A percentile compares a stretch with the other conserved stretches of the same genome.
These are phyloP conservation scores for Muricea muricata DNA, from an alignment of 92 coral and sea anemone species.

Conservation along the genomic window DNA sequence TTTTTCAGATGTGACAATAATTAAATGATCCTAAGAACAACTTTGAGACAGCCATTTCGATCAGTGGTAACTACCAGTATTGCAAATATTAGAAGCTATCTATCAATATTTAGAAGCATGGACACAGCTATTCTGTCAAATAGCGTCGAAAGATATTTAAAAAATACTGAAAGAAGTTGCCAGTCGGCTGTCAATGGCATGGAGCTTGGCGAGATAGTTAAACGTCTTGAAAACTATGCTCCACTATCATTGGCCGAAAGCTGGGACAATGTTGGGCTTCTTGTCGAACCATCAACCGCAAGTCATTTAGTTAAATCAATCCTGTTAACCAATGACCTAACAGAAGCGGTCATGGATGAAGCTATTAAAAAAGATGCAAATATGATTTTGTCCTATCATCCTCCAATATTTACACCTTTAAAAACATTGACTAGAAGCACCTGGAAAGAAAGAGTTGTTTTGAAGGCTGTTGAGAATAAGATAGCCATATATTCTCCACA, in stretches of 20 bases:
- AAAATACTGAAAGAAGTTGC: neutral
- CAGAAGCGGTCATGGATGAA: constrained; percentile 88
- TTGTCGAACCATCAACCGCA: constrained; percentile 82
- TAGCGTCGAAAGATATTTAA: neutral
- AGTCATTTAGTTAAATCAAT: constrained; percentile 77
- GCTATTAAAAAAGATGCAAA: constrained; percentile 75
- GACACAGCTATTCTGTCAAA: neutral
- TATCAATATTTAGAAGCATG: too few species aligned
- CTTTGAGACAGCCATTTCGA: neutral
- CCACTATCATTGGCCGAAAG: constrained; percentile 86
- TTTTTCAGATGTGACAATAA: neutral
- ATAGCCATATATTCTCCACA: constrained; percentile 97
- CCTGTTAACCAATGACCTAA: constrained; percentile 90
- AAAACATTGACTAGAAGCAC: constrained; percentile 74
- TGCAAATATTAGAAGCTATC: too few species aligned
- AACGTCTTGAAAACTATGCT: constrained; percentile 76
- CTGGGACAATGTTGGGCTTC: constrained; percentile 98
- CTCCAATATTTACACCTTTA: constrained; percentile 92
- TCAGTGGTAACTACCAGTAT: too few species aligned
- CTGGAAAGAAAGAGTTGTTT: constrained; percentile 86
- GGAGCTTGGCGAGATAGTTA: constrained; percentile 80
- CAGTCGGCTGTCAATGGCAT: constrained; percentile 41
- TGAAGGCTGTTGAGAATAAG: constrained; percentile 84
- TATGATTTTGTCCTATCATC: constrained; percentile 91
- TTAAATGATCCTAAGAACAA: neutral